Conservation (phyloP, 2,797 vertebrate genomes). For the Molossus alvarezi region DNA sequence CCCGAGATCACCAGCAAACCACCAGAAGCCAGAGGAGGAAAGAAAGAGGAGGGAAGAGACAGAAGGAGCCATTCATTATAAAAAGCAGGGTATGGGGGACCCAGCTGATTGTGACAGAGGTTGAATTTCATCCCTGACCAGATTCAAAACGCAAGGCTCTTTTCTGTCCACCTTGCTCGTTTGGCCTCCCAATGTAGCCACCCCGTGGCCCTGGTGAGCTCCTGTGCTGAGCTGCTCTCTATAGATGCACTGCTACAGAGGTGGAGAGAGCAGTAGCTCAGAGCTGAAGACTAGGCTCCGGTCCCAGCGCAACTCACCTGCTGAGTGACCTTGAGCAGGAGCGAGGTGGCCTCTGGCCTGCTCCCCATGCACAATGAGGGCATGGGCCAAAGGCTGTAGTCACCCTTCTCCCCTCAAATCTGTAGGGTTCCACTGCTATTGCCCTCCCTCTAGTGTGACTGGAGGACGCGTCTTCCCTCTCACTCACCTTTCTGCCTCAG, state of each 20-base stretch:
- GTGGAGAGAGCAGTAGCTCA: not conserved
- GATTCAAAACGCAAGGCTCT: not conserved
- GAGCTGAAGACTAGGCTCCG: not conserved
- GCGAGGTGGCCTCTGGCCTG: not conserved
- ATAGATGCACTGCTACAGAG: not conserved
- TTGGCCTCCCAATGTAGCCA: not conserved
- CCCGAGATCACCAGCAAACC: not conserved
- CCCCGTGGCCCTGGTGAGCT: not conserved
- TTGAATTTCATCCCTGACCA: not conserved
- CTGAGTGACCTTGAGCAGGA: not conserved
- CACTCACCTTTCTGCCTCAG: not conserved
- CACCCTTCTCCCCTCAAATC: not conserved
- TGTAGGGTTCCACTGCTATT: not conserved
- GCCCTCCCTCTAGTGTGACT: not conserved
- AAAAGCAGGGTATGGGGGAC: not conserved
- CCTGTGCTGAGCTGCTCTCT: not conserved
- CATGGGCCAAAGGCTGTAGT: not conserved
- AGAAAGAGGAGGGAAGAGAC: not conserved
- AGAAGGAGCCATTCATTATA: not conserved
- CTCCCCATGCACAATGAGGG: not conserved
- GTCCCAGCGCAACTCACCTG: not conserved
- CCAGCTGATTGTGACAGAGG: not conserved
- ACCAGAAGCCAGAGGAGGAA: not conserved
- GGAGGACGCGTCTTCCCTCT: not conserved
- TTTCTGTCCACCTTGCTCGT: not conserved